Conservation (phyloP, 2,113 vertebrate genomes). For the Platichthys stellatus region DNA sequence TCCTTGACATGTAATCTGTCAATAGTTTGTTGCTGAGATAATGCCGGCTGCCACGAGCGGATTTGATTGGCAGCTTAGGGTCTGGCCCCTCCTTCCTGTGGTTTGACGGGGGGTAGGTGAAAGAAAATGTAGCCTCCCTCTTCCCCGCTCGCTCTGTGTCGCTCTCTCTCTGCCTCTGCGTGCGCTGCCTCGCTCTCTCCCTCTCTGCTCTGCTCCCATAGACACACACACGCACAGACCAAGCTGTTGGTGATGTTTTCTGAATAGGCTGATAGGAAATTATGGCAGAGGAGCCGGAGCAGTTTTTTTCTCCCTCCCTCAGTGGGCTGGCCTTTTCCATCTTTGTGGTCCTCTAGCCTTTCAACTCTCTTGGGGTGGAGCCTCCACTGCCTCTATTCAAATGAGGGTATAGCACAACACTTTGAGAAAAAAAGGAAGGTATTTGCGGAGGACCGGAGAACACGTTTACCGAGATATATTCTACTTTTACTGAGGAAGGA, state of each 20-base stretch:
- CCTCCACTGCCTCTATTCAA: constrained; percentile 82
- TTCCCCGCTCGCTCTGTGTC: constrained; percentile 70
- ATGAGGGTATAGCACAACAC: constrained; percentile 74
- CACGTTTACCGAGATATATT: constrained; percentile 62
- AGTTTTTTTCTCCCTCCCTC: constrained; percentile 84
- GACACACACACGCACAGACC: constrained; percentile 70
- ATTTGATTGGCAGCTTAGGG: constrained; percentile 90
- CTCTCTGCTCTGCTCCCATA: constrained; percentile 68
- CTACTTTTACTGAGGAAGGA: constrained; percentile 14
- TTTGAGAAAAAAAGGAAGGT: constrained; percentile 59
- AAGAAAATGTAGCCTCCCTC: constrained; percentile 83
- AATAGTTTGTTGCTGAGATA: constrained; percentile 89
- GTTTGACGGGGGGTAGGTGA: constrained; percentile 86
- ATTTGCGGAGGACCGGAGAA: constrained; percentile 62
- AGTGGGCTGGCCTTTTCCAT: constrained; percentile 84
- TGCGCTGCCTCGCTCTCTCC: constrained; percentile 52
- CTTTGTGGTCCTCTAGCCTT: constrained; percentile 83
- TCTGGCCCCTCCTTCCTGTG: constrained; percentile 85
- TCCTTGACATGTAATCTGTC: constrained; percentile 90
- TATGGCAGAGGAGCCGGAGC: constrained; percentile 84
- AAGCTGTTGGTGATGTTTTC: constrained; percentile 85
- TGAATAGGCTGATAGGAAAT: constrained; percentile 88
- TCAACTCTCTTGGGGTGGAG: constrained; percentile 82
- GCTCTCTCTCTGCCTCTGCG: constrained; percentile 55
- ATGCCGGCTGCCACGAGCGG: constrained; percentile 88